phyloP scores from a whole-genome alignment of 2,888 invertebrate genomes.

The Bimastos eiseni region DNA sequence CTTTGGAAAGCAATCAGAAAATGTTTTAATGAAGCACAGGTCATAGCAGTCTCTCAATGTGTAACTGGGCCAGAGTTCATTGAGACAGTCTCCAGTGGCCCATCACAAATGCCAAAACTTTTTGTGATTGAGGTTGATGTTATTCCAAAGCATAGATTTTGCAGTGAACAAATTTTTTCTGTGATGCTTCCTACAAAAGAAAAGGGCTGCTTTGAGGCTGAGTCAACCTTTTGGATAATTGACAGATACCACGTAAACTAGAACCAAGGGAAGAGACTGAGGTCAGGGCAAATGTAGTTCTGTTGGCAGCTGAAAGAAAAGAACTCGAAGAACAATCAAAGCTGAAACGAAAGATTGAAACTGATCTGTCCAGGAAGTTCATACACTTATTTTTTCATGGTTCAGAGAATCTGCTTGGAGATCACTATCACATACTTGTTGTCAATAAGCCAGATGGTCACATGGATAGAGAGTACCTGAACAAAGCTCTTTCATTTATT shows the following conservation, averaged over 20 bases:
- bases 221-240: constrained; percentile 20
- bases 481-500: constrained; percentile 31
- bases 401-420: constrained; percentile 26
- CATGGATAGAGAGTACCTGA: constrained; percentile 20
- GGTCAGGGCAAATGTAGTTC: not conserved
- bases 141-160: constrained; percentile 25
- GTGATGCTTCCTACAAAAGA: constrained; percentile 2
- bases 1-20: constrained; percentile 34
- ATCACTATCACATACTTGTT: constrained; percentile 29
- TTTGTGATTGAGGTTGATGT: constrained; percentile 38
- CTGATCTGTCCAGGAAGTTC: constrained; percentile 23
- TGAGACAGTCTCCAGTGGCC: constrained; percentile 28
- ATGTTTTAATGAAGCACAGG: constrained; percentile 39
- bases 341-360: not conserved
- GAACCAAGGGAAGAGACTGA: not conserved
- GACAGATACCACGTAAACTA: constrained; percentile 13
- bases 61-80: constrained; percentile 40
- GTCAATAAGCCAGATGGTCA: not conserved
- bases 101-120: too few relatives aligned
- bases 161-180: constrained; percentile 32
- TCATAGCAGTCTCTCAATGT: constrained; percentile 38
- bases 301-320: not conserved
- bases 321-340: not conserved
- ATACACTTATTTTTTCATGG: constrained; percentile 24
- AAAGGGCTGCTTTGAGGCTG: not conserved